A percentile compares a stretch with the other conserved stretches of the same genome.
phyloP scores from a whole-genome alignment of 2,797 vertebrate genomes.

The Ispidina picta region DNA sequence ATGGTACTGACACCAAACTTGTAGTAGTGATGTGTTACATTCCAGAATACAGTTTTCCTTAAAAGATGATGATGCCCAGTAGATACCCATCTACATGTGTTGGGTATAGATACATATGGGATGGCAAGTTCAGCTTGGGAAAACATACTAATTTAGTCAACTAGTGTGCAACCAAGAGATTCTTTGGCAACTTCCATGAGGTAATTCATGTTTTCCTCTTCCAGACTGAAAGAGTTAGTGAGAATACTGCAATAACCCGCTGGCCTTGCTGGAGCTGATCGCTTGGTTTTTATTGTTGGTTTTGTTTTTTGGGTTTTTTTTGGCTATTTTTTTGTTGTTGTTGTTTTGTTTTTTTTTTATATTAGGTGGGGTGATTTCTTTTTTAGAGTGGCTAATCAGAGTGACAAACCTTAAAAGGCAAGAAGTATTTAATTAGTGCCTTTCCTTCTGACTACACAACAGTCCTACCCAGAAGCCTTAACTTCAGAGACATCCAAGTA shows the following conservation, averaged over 20 bases:
- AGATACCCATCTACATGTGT: fast-evolving
- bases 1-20: background rate
- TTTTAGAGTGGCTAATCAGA: constrained; percentile 34
- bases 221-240: background rate
- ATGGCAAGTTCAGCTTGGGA: background rate
- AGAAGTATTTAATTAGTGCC: constrained; percentile 42
- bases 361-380: background rate
- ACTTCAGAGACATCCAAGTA: background rate
- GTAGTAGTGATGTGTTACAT: background rate
- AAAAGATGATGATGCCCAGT: background rate
- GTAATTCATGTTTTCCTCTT: background rate
- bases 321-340: background rate
- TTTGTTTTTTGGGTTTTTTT: background rate
- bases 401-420: constrained; percentile 35
- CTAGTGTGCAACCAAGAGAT: background rate
- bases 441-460: constrained; percentile 25
- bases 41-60: background rate
- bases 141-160: background rate
- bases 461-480: constrained; percentile 35
- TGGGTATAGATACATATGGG: background rate
- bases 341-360: background rate
- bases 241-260: background rate
- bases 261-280: background rate
- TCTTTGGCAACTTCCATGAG: background rate
- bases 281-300: background rate